phyloP scores from a whole-genome alignment of 2,797 vertebrate genomes.

The Meriones psammophilus region DNA sequence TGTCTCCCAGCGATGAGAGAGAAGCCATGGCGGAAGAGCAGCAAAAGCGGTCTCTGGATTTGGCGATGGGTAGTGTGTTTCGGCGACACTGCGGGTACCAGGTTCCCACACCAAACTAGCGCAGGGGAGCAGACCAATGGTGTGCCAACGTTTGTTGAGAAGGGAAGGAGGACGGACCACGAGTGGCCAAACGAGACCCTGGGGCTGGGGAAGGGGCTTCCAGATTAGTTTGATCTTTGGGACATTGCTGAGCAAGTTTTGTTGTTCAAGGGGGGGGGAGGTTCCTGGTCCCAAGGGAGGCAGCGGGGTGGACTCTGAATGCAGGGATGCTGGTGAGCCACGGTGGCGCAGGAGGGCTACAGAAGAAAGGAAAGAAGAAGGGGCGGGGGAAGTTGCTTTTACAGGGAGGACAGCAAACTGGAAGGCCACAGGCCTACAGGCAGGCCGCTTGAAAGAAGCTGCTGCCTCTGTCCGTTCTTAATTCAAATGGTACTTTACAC shows the following conservation, averaged over 20 bases:
- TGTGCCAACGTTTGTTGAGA: not conserved
- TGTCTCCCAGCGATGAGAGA: not conserved
- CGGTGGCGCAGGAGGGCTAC: not conserved
- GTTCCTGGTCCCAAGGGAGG: not conserved
- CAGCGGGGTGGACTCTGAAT: not conserved
- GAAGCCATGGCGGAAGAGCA: no score
- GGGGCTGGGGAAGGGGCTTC: not conserved
- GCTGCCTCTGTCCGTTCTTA: not conserved
- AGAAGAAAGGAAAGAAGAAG: not conserved
- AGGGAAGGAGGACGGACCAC: not conserved
- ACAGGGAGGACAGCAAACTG: not conserved
- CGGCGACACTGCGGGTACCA: not conserved
- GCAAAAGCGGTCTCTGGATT: not conserved
- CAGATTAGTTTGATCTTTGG: not conserved
- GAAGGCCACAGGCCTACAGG: no score
- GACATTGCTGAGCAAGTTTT: not conserved
- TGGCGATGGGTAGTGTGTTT: not conserved
- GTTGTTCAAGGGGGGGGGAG: not conserved
- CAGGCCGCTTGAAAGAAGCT: not conserved
- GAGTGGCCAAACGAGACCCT: not conserved
- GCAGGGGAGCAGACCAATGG: rapidly evolving
- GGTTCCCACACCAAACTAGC: not conserved
- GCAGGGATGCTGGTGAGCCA: not conserved
- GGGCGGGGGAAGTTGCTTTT: not conserved
- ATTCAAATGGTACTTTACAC: not conserved